Evolutionary conservation across 2,888 invertebrate species (phyloP).

Genomic region (Leptopilina myrica): DNA sequence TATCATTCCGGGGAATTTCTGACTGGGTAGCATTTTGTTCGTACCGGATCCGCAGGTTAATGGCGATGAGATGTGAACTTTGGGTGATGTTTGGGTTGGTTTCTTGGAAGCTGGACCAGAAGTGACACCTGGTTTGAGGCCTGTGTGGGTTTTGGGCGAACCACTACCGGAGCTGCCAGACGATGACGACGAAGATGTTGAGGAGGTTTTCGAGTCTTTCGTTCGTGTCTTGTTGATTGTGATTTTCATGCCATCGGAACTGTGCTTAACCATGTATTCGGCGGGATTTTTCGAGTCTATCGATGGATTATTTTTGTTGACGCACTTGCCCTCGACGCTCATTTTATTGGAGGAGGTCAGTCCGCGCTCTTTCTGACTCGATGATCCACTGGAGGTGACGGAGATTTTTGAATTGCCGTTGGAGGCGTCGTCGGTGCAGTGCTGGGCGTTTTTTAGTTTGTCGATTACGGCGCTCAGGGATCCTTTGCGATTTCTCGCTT

Average conservation of each 20-base stretch:
- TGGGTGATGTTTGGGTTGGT: constrained; percentile 78
- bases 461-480: constrained; percentile 92
- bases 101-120: constrained; percentile 92
- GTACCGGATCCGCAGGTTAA: constrained; percentile 59
- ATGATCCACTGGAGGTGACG: constrained; percentile 62
- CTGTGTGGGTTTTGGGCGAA: constrained; percentile 89
- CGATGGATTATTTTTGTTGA: constrained; percentile 68
- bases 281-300: constrained; percentile 82
- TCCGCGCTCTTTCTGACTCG: constrained; percentile 65
- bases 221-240: constrained; percentile 93
- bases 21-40: constrained; percentile 67
- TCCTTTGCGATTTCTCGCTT: constrained; percentile 84
- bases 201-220: constrained; percentile 80
- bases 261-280: constrained; percentile 93
- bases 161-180: constrained; percentile 76
- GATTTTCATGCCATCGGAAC: constrained; percentile 92
- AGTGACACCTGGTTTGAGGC: constrained; percentile 89
- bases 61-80: constrained; percentile 60
- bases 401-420: constrained; percentile 78
- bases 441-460: constrained; percentile 84
- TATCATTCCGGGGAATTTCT: constrained; percentile 62
- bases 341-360: constrained; percentile 71
- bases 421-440: constrained; percentile 80
- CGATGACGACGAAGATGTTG: constrained; percentile 64
- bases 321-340: constrained; percentile 69